phyloP scores from a whole-genome alignment of 2,113 vertebrate species.

The Lampris incognitus region DNA sequence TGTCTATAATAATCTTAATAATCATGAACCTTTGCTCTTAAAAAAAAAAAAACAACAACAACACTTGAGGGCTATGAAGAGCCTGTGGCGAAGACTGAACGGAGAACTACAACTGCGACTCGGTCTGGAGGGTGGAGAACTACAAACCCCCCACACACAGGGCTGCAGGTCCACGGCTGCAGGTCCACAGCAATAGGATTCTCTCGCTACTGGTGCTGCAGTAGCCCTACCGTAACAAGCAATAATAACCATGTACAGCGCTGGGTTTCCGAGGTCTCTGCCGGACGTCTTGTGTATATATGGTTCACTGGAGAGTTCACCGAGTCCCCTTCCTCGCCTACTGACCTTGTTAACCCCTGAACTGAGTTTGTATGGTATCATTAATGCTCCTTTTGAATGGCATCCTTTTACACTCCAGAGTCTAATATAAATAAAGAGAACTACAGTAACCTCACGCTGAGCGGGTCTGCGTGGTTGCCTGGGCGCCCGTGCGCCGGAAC shows the following conservation, averaged over 20 bases:
- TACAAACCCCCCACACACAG: constrained; percentile 69
- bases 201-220: constrained; percentile 75
- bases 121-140: constrained; percentile 55
- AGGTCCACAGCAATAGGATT: constrained; percentile 78
- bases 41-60: constrained; percentile 42
- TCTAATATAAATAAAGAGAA: constrained; percentile 85
- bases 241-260: constrained; percentile 81
- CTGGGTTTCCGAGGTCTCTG: constrained; percentile 76
- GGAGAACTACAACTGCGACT: constrained; percentile 66
- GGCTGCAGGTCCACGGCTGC: constrained; percentile 71
- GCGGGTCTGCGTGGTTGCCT: constrained; percentile 33
- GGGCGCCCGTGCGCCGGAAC: not conserved
- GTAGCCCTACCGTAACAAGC: constrained; percentile 81
- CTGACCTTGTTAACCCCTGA: constrained; percentile 80
- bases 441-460: constrained; percentile 67
- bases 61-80: constrained; percentile 55
- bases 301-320: constrained; percentile 78
- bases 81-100: constrained; percentile 53
- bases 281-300: constrained; percentile 77
- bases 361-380: constrained; percentile 83
- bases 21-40: constrained; percentile 73
- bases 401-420: constrained; percentile 87
- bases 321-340: constrained; percentile 62
- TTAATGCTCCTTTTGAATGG: constrained; percentile 86
- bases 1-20: constrained; percentile 79